Conservation (phyloP, 2,113 vertebrate genomes). For the Anarrhichthys ocellatus region DNA sequence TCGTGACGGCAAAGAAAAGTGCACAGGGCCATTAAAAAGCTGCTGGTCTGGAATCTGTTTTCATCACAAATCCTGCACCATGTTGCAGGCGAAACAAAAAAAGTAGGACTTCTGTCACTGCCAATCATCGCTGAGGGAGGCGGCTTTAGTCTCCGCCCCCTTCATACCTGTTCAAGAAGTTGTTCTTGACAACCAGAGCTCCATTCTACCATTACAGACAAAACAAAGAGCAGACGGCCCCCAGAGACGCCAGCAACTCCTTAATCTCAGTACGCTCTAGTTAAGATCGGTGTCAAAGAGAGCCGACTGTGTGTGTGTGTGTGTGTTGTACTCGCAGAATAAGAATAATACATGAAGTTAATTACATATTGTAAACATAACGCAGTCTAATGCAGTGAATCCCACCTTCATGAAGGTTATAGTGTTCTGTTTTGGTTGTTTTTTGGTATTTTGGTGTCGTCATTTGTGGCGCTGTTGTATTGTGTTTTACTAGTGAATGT, state of each 20-base stretch:
- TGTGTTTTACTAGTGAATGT: background rate
- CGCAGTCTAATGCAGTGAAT: background rate
- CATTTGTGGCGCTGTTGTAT: background rate
- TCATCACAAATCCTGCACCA: background rate
- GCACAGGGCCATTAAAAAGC: background rate
- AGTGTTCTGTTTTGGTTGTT: background rate
- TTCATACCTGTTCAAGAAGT: slow-evolving; percentile 32
- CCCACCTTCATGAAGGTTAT: background rate
- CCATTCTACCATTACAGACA: slow-evolving; percentile 20
- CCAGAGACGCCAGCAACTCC: background rate
- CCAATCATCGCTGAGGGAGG: slow-evolving; percentile 40
- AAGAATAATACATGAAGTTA: background rate
- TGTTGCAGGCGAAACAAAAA: background rate
- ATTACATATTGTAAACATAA: background rate
- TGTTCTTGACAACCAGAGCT: slow-evolving; percentile 38
- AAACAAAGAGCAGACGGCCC: slow-evolving; percentile 15
- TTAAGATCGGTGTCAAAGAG: background rate
- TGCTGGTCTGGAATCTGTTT: slow-evolving; percentile 3
- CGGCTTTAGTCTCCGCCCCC: slow-evolving; percentile 12
- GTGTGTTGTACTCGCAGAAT: background rate
- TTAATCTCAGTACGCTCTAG: slow-evolving; percentile 22
- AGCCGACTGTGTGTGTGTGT: background rate
- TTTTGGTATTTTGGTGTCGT: background rate
- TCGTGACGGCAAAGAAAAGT: background rate
- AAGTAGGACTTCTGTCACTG: background rate